A percentile compares a stretch with the other conserved stretches of the same genome.
These are phyloP conservation scores for Amazona guildingii DNA, from an alignment of 2,113 vertebrate genomes.

Conservation along the genomic window DNA sequence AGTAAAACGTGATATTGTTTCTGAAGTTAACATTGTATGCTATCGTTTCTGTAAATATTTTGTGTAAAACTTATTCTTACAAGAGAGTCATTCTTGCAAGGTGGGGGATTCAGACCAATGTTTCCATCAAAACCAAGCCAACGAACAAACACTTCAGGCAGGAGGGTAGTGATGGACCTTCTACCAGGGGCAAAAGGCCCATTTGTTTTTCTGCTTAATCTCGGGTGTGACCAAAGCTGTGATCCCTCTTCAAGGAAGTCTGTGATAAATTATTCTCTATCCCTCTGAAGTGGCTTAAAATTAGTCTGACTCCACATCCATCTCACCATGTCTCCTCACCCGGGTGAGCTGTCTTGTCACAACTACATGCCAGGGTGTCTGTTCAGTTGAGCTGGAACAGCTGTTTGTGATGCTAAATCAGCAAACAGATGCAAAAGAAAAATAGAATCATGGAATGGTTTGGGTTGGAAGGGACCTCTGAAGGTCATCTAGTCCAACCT, in stretches of 20 bases:
- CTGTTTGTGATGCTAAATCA: background rate
- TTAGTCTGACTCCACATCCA: background rate
- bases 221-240: background rate
- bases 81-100: background rate
- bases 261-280: background rate
- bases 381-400: background rate
- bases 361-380: background rate
- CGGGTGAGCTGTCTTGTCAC: background rate
- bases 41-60: background rate
- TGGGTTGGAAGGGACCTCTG: background rate
- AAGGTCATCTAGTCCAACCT: background rate
- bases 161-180: background rate
- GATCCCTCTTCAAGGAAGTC: background rate
- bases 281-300: background rate
- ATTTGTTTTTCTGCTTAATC: background rate
- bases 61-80: background rate
- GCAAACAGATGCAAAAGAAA: background rate
- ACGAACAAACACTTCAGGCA: background rate
- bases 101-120: background rate
- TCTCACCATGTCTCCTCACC: background rate
- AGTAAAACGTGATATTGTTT: background rate
- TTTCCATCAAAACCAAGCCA: background rate
- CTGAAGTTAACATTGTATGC: background rate
- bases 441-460: background rate
- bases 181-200: background rate